Conservation (phyloP, 2,113 vertebrate species). For the Muscicapa adusta region DNA sequence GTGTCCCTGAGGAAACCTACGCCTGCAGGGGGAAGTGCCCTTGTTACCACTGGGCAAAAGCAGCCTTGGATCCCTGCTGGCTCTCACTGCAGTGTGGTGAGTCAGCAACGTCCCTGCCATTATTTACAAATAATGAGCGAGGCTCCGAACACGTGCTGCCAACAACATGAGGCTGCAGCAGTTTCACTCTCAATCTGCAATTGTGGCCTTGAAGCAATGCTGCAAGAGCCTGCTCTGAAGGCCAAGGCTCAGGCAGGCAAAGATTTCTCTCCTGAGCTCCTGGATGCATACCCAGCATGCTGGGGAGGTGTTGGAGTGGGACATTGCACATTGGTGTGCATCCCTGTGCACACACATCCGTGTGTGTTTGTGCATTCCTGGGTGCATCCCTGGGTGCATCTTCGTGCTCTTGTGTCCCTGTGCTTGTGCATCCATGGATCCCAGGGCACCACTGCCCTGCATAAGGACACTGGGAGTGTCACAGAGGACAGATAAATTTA, state of each 20-base stretch:
- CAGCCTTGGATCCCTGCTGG: not conserved
- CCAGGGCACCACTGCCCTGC: not conserved
- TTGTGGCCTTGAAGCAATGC: not conserved
- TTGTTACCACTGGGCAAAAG: not conserved
- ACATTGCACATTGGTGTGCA: not conserved
- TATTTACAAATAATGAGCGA: conserved; percentile 1
- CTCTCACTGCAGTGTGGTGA: not conserved
- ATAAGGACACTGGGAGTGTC: not conserved
- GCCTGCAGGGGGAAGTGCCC: not conserved
- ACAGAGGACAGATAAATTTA: not conserved
- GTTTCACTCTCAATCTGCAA: not conserved
- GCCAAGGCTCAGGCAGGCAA: not conserved
- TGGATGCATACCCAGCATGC: accelerated
- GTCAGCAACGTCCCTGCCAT: not conserved
- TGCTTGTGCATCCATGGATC: not conserved
- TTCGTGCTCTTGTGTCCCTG: not conserved
- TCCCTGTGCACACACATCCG: not conserved
- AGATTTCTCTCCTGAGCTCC: not conserved
- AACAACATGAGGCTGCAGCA: not conserved
- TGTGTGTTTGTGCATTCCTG: not conserved
- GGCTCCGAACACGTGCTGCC: not conserved
- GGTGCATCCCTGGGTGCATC: not conserved
- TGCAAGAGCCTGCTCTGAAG: not conserved
- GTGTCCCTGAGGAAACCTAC: not conserved
- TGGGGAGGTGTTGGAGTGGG: not conserved